Conservation (phyloP, 2,888 invertebrate genomes). For the Matsumyia berberina region DNA sequence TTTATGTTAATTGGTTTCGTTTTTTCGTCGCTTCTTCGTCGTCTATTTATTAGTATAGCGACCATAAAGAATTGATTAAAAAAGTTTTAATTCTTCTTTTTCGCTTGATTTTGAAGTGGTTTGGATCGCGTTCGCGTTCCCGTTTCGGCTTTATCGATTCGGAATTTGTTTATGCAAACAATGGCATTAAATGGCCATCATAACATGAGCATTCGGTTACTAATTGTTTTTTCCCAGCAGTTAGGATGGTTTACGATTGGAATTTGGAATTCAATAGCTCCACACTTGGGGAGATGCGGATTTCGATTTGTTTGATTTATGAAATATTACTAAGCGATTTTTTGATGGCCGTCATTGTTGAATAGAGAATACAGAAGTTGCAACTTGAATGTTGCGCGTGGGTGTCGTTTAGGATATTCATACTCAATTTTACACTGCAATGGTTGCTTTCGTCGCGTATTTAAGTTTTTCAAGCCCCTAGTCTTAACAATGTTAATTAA, state of each 20-base stretch:
- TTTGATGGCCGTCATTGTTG: constrained; percentile 30
- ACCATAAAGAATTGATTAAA: constrained; percentile 74
- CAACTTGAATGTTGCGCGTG: neutral
- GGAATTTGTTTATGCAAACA: constrained; percentile 74
- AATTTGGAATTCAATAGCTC: constrained; percentile 46
- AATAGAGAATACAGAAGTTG: neutral
- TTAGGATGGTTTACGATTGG: constrained; percentile 59
- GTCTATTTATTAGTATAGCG: constrained; percentile 72
- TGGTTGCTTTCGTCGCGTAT: neutral
- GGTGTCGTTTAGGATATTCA: neutral
- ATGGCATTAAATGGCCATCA: constrained; percentile 69
- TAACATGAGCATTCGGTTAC: constrained; percentile 69
- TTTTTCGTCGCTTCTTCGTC: constrained; percentile 30
- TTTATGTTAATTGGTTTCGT: constrained; percentile 70
- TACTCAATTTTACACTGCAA: constrained; percentile 18
- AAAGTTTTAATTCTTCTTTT: constrained; percentile 50
- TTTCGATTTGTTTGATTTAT: constrained; percentile 64
- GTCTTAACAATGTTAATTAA: constrained; percentile 20
- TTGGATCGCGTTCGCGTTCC: constrained; percentile 28
- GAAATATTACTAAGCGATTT: constrained; percentile 60
- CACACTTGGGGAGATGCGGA: constrained; percentile 9
- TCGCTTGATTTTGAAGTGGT: constrained; percentile 27
- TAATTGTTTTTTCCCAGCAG: constrained; percentile 69
- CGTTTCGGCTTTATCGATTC: constrained; percentile 51
- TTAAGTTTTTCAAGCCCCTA: too few relatives aligned